Percentiles rank a stretch among this genome's conserved stretches.
Conservation (phyloP, 1,140 invertebrate species). For the Aphaenogaster ashmeadi region DNA sequence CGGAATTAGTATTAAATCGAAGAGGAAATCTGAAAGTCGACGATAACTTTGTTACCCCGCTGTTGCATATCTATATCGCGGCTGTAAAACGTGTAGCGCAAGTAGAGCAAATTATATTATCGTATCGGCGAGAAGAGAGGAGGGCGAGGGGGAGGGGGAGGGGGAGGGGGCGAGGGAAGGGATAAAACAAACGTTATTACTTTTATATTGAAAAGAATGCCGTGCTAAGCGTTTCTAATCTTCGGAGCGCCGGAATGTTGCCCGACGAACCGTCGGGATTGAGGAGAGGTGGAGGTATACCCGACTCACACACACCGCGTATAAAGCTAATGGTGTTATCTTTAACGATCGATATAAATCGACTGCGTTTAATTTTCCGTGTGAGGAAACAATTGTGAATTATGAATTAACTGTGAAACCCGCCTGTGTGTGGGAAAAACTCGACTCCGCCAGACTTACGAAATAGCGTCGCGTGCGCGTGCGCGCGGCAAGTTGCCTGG, state of each 20-base stretch:
- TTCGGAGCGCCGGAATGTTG: background rate
- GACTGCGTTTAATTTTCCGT: background rate
- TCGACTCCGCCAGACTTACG: conserved; percentile 3
- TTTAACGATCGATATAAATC: background rate
- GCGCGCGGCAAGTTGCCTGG: conserved; percentile 53
- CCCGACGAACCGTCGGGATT: background rate
- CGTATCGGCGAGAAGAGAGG: background rate
- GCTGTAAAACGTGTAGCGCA: background rate
- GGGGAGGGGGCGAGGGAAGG: background rate
- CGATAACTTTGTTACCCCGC: background rate
- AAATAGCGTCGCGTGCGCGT: conserved; percentile 23
- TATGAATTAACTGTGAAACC: background rate
- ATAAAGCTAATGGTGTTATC: background rate
- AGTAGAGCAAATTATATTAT: conserved; percentile 18
- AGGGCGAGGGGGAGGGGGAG: background rate
- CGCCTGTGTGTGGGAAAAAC: conserved; percentile 10
- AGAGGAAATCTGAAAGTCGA: background rate
- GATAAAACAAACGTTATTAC: conserved; percentile 16
- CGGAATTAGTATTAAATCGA: background rate
- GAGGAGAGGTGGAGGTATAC: no score
- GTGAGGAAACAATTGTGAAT: background rate
- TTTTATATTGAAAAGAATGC: background rate
- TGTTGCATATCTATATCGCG: background rate
- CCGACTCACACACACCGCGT: no score
- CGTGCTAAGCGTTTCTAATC: conserved; percentile 20